Percentiles rank a stretch among this genome's conserved stretches.
Conservation (phyloP, 2,797 vertebrate genomes). For the Anabacerthia variegaticeps region DNA sequence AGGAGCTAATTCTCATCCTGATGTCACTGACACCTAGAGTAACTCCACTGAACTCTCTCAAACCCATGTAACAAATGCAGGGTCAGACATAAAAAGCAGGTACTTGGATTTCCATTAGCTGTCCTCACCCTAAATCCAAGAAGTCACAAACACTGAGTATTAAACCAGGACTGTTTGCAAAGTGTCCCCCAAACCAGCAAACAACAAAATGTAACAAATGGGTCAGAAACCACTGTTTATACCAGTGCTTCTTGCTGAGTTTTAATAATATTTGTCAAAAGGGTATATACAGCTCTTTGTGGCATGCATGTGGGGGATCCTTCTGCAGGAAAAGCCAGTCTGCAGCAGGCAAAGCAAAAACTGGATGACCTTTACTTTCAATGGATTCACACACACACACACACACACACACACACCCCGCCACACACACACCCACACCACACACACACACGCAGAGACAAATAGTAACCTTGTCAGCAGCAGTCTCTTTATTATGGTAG, state of each 20-base stretch:
- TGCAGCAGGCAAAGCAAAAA: not conserved
- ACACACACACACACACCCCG: no score
- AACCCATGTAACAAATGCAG: not conserved
- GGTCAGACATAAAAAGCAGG: not conserved
- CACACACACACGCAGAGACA: not conserved
- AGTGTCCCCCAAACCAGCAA: not conserved
- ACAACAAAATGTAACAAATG: fast-evolving
- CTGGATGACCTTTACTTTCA: not conserved
- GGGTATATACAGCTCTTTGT: not conserved
- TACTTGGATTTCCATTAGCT: not conserved
- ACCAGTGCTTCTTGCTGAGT: not conserved
- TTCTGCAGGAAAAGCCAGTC: not conserved
- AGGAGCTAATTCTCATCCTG: not conserved
- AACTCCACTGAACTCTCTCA: not conserved
- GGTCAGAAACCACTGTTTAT: not conserved
- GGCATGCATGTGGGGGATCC: no score
- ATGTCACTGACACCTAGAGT: not conserved
- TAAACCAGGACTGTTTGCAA: not conserved
- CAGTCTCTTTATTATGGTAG: not conserved
- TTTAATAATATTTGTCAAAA: not conserved
- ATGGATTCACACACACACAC: not conserved
- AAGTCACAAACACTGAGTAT: not conserved
- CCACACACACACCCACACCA: not conserved
- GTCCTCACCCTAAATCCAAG: not conserved
- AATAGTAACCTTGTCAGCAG: not conserved